phyloP scores from a whole-genome alignment of 2,797 vertebrate species.

The Eutrigla gurnardus region DNA sequence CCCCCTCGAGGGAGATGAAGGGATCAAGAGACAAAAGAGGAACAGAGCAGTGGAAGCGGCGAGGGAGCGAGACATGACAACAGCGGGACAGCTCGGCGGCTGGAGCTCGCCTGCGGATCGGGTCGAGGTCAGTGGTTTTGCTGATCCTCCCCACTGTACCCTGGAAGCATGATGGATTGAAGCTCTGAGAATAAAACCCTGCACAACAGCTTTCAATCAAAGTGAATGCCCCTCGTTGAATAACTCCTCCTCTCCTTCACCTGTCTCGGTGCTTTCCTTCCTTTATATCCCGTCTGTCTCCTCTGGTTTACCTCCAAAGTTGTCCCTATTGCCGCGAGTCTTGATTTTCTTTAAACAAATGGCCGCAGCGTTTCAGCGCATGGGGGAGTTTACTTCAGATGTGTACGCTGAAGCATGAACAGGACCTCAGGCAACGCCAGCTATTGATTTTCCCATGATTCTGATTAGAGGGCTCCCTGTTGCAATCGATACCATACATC shows the following conservation, averaged over 20 bases:
- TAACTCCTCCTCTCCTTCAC: slow-evolving; percentile 32
- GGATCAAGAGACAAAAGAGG: slow-evolving; percentile 34
- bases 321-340: slow-evolving; percentile 45
- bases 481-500: slow-evolving; percentile 79
- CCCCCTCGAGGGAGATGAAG: slow-evolving; percentile 19
- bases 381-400: slow-evolving; percentile 70
- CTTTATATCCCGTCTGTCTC: slow-evolving; percentile 54
- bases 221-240: slow-evolving; percentile 46
- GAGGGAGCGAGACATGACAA: slow-evolving; percentile 46
- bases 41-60: slow-evolving; percentile 31
- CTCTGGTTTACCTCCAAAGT: slow-evolving; percentile 57
- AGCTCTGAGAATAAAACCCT: slow-evolving; percentile 45
- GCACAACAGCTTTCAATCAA: slow-evolving; percentile 54
- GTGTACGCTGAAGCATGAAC: slow-evolving; percentile 79
- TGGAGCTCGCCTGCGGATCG: slow-evolving; percentile 56
- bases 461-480: slow-evolving; percentile 79
- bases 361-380: slow-evolving; percentile 57
- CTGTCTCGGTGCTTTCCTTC: slow-evolving; percentile 36
- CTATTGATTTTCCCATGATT: slow-evolving; percentile 82
- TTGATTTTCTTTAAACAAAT: slow-evolving; percentile 76
- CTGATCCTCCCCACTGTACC: slow-evolving; percentile 33
- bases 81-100: slow-evolving; percentile 29
- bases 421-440: slow-evolving; percentile 73
- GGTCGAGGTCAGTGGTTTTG: slow-evolving; percentile 57
- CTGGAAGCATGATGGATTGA: slow-evolving; percentile 54